Evolutionary conservation across 64 coral and sea anemone species (phyloP).

Genomic region (Montipora sp.): DNA sequence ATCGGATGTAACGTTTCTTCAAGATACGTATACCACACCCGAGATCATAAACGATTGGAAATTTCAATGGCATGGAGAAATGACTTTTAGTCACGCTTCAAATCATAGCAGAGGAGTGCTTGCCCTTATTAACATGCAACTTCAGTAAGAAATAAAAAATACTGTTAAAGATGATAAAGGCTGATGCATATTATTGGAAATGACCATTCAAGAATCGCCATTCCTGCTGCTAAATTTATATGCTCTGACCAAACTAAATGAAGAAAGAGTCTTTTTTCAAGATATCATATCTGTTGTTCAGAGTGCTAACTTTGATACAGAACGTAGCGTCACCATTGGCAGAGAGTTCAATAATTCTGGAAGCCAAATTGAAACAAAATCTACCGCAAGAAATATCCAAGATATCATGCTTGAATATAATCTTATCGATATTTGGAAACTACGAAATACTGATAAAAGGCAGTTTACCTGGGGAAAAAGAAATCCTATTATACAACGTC

Average conservation of each 20-base stretch:
- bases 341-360: not conserved
- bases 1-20: conserved; percentile 29
- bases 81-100: conserved; percentile 35
- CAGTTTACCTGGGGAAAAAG: too few relatives aligned
- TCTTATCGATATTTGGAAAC: not conserved
- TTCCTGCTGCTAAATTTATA: conserved; percentile 27
- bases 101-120: conserved; percentile 36
- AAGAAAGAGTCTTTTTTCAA: conserved; percentile 11
- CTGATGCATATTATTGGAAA: conserved; percentile 12
- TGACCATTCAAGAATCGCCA: conserved; percentile 32
- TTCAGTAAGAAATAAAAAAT: conserved; percentile 19
- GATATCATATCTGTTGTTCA: conserved; percentile 17
- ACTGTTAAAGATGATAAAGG: conserved; percentile 14
- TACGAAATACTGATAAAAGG: too few relatives aligned
- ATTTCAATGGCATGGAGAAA: conserved; percentile 44
- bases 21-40: conserved; percentile 38
- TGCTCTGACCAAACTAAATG: conserved; percentile 16
- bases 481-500: too few relatives aligned
- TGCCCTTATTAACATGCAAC: conserved; percentile 2
- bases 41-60: conserved; percentile 38
- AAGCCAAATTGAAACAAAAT: not conserved
- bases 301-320: not conserved
- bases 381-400: not conserved
- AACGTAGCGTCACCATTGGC: conserved; percentile 11
- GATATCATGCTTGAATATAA: not conserved